These are phyloP conservation scores for Gambelia wislizenii DNA, from an alignment of 2,797 vertebrate genomes.

Conservation along the genomic window DNA sequence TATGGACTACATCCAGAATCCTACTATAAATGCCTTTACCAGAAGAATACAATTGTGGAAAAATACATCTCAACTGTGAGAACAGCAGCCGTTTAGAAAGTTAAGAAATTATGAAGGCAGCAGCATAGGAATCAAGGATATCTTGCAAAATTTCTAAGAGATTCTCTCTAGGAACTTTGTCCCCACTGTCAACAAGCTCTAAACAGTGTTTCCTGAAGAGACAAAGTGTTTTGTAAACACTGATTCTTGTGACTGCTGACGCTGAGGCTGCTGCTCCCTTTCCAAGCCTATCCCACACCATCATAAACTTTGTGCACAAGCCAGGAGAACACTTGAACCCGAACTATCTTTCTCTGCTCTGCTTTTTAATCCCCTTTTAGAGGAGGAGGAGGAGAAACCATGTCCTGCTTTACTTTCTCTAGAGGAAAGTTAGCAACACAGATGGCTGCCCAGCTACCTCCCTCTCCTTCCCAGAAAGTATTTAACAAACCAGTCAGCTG, in stretches of 20 bases:
- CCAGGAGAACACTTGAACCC: not conserved
- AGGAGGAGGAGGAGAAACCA: slow-evolving; percentile 20
- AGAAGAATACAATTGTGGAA: not conserved
- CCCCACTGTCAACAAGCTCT: not conserved
- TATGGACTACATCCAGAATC: not conserved
- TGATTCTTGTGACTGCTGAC: slow-evolving; percentile 39
- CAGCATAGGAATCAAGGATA: not conserved
- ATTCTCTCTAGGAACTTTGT: slow-evolving; percentile 12
- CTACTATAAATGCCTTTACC: not conserved
- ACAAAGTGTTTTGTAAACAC: slow-evolving; percentile 42
- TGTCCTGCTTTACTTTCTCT: slow-evolving; percentile 65
- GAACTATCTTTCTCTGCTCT: not conserved
- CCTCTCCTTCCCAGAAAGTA: slow-evolving; percentile 50
- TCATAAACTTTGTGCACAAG: slow-evolving; percentile 37
- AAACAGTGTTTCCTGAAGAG: not conserved
- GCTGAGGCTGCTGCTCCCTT: slow-evolving; percentile 33
- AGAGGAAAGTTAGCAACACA: slow-evolving; percentile 50
- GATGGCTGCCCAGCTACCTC: slow-evolving; percentile 28
- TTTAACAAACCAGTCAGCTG: slow-evolving; percentile 66
- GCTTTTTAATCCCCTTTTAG: slow-evolving; percentile 62
- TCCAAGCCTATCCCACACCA: not conserved
- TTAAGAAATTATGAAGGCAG: not conserved
- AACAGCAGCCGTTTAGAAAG: not conserved
- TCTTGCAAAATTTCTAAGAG: not conserved
- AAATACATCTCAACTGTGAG: not conserved